These are phyloP conservation scores for Alentia gelatinosa DNA, from an alignment of 2,888 invertebrate genomes.

Conservation along the genomic window DNA sequence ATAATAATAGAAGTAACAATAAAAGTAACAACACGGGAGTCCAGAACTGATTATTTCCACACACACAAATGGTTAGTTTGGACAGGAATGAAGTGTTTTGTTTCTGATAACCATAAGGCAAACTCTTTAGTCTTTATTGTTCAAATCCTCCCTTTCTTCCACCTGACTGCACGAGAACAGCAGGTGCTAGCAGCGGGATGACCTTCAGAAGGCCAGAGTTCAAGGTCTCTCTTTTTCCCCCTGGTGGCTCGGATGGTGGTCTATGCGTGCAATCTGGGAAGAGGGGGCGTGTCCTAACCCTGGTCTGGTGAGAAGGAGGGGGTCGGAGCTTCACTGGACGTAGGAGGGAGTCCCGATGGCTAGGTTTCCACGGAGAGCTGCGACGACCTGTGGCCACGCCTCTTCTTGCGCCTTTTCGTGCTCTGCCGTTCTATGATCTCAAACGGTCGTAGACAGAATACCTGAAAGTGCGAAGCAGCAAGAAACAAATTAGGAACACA, in stretches of 20 bases:
- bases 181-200: neutral
- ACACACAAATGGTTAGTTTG: slow-evolving; percentile 17
- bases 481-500: neutral
- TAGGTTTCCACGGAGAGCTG: slow-evolving; percentile 32
- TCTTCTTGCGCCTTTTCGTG: slow-evolving; percentile 58
- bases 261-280: neutral
- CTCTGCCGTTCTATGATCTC: slow-evolving; percentile 66
- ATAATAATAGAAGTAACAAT: neutral
- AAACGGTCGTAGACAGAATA: slow-evolving; percentile 79
- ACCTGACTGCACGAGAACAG: neutral
- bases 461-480: slow-evolving; percentile 65
- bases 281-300: neutral
- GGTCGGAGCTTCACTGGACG: neutral
- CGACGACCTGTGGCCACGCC: slow-evolving; percentile 31
- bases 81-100: slow-evolving; percentile 39
- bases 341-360: neutral
- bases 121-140: neutral
- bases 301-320: neutral
- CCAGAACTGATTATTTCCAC: neutral
- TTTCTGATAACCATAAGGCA: neutral
- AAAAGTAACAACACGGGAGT: slow-evolving; percentile 2
- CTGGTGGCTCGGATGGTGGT: neutral
- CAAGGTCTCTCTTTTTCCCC: neutral
- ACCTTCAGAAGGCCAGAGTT: neutral
- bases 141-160: neutral